A percentile compares a stretch with the other conserved stretches of the same genome.
Conservation (phyloP, 1,140 invertebrate species). For the Branchinecta lynchi region DNA sequence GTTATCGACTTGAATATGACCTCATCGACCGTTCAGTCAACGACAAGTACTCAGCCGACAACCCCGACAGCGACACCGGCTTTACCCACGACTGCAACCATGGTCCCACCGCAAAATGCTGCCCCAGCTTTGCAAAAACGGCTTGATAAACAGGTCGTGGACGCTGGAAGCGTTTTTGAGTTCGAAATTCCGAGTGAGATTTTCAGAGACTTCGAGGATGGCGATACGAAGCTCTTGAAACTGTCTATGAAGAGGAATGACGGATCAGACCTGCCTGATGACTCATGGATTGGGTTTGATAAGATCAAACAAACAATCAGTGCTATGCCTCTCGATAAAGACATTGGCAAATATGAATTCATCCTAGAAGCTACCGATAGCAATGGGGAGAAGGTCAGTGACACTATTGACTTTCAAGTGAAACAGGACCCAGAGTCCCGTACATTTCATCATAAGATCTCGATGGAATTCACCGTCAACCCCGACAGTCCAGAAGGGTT, state of each 20-base stretch:
- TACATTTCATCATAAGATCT: slow-evolving; percentile 67
- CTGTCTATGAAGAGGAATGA: slow-evolving; percentile 47
- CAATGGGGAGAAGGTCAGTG: slow-evolving; percentile 48
- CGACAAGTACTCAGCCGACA: slow-evolving; percentile 20
- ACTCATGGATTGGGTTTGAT: slow-evolving; percentile 75
- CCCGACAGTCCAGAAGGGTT: slow-evolving; percentile 26
- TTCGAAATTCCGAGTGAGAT: slow-evolving; percentile 59
- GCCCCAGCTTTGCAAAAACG: slow-evolving; percentile 53
- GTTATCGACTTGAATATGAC: slow-evolving; percentile 18
- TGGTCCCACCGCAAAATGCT: slow-evolving; percentile 4
- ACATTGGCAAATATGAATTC: slow-evolving; percentile 68
- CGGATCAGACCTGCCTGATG: slow-evolving; percentile 44
- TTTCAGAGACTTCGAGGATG: slow-evolving; percentile 69
- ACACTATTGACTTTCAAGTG: slow-evolving; percentile 56
- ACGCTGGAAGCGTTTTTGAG: slow-evolving; percentile 51
- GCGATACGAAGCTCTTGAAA: slow-evolving; percentile 53
- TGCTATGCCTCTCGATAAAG: slow-evolving; percentile 54
- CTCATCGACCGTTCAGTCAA: slow-evolving; percentile 20
- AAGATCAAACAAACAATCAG: slow-evolving; percentile 54
- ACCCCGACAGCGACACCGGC: slow-evolving; percentile 17
- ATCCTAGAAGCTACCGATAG: slow-evolving; percentile 57
- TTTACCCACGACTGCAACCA: slow-evolving; percentile 13
- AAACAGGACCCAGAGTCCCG: slow-evolving; percentile 55
- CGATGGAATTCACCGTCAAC: slow-evolving; percentile 36
- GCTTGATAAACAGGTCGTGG: slow-evolving; percentile 56